Evolutionary conservation across 2,888 invertebrate species (phyloP), one percentile per base, ranked within the genome.

Genomic region (Idaea biselata): DNA sequence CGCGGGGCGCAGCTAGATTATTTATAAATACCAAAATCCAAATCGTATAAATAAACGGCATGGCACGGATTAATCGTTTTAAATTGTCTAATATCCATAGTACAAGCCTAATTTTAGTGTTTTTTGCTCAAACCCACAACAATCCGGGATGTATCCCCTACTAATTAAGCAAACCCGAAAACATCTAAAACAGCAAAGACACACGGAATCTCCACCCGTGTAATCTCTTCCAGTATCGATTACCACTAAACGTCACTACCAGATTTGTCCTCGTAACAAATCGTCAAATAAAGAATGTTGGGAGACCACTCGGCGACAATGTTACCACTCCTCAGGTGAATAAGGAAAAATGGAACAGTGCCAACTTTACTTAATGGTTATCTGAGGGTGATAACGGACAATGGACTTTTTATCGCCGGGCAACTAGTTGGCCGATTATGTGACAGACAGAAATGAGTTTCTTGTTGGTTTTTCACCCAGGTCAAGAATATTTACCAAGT

Each of bases 261-360:
- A 68, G 62, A 63, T 63, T 62, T 55, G 58, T 58, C 32, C 60
- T 33, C 25, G 11, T 59, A 62, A 64, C 62, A 63, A 63, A 68
- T 66, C 64, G 66, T 31, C 65, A 63, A 66, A 66, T 66, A 66
- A 64, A 63, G 58, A 60, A 63, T 63, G 59, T 17, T 60, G 58
- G 58, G 59, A 59, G 56, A 18, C 17, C 18, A 18, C 18, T 56
- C 18, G 56, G 18, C 56, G 55, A 57, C 59, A 59, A 60, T 54
- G 18, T 18, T 61, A 60, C 58, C 59, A 53, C 33, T 58, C 60
- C 56, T 57, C 60, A 63, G 62, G 61, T 60, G 58, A 60, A 64
- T 55, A 54, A 53, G 59, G 60, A 62, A 44, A n/a, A 59, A 60
- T 56, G 56, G 56, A 56, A 56, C 18, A 56, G 17, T 44, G 17